These are phyloP conservation scores for Perca flavescens DNA, from an alignment of 2,113 vertebrate genomes.

Conservation along the genomic window DNA sequence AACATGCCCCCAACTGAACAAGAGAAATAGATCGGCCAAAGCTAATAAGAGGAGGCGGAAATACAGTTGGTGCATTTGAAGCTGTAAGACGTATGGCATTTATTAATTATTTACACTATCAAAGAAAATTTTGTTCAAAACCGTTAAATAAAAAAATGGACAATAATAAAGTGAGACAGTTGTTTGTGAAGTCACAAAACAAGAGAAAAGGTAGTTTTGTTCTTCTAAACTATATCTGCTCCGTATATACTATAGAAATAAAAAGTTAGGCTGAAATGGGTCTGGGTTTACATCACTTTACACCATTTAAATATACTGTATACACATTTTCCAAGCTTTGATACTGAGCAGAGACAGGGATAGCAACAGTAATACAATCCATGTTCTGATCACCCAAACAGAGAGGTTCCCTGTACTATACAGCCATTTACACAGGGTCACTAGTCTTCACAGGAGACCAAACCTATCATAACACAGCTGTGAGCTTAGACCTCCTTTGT, in stretches of 20 bases:
- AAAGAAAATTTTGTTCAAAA: background rate
- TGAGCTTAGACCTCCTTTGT: conserved; percentile 79
- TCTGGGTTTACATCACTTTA: conserved; percentile 57
- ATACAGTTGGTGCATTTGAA: conserved; percentile 29
- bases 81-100: conserved; percentile 5
- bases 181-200: background rate
- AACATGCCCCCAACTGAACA: conserved; percentile 41
- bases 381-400: conserved; percentile 74
- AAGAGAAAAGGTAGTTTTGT: background rate
- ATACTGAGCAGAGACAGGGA: conserved; percentile 69
- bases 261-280: conserved; percentile 15
- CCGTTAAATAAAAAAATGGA: background rate
- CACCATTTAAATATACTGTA: conserved; percentile 62
- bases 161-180: background rate
- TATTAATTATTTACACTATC: background rate
- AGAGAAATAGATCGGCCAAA: background rate
- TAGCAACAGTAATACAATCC: conserved; percentile 52
- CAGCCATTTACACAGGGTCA: conserved; percentile 77
- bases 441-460: conserved; percentile 78
- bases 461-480: conserved; percentile 82
- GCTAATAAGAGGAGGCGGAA: conserved; percentile 6
- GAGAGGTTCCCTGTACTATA: conserved; percentile 53
- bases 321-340: conserved; percentile 61
- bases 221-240: background rate
- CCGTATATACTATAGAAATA: conserved; percentile 19